phyloP scores from a whole-genome alignment of 2,888 invertebrate species.

The Leptinotarsa rubiginosa region DNA sequence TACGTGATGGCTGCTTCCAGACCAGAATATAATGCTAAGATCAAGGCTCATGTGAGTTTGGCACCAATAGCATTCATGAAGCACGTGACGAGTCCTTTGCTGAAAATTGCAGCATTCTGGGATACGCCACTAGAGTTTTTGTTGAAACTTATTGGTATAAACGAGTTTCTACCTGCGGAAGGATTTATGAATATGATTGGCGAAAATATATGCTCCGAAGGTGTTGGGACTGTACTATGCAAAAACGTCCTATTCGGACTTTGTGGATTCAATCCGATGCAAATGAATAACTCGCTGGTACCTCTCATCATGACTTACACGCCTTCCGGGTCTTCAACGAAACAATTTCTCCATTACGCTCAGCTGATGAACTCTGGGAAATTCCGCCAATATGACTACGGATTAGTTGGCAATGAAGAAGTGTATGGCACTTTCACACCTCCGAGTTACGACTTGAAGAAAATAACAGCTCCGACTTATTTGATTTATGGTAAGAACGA shows the following conservation, averaged over 20 bases:
- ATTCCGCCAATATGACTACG: conserved; percentile 70
- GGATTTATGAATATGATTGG: conserved; percentile 24
- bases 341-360: conserved; percentile 79
- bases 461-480: conserved; percentile 64
- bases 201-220: background rate
- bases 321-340: conserved; percentile 68
- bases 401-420: conserved; percentile 54
- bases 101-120: conserved; percentile 53
- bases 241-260: conserved; percentile 57
- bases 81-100: conserved; percentile 65
- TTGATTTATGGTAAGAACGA: conserved; percentile 68
- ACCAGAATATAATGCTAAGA: conserved; percentile 76
- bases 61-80: conserved; percentile 78
- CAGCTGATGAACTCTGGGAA: conserved; percentile 69
- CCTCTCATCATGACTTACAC: conserved; percentile 49
- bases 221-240: conserved; percentile 49
- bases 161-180: conserved; percentile 29
- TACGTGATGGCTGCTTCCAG: conserved; percentile 75
- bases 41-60: conserved; percentile 75
- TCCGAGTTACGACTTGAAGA: conserved; percentile 64
- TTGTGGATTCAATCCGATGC: conserved; percentile 58
- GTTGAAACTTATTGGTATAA: conserved; percentile 24
- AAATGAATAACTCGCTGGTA: conserved; percentile 59
- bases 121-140: conserved; percentile 7
- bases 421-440: conserved; percentile 61